Evolutionary conservation across 1,140 invertebrate species (phyloP).

Genomic region (Elymnias hypermnestra): DNA sequence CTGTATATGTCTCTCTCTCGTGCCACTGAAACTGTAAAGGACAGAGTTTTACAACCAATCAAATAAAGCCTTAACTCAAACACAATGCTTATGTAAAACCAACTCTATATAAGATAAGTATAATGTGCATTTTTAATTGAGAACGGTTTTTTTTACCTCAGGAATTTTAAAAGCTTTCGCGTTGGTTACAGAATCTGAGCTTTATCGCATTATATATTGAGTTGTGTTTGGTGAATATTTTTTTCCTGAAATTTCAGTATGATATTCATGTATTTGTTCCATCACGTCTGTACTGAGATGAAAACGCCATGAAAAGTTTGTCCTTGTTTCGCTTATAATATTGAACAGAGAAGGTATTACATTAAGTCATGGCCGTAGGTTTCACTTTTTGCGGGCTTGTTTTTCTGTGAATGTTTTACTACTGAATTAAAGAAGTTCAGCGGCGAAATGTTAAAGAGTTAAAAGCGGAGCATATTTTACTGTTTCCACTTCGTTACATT

Average conservation of each 20-base stretch:
- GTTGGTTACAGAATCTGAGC: constrained; percentile 45
- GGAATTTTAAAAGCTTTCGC: constrained; percentile 62
- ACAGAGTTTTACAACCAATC: constrained; percentile 29
- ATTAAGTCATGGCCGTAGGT: constrained; percentile 44
- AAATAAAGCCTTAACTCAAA: constrained; percentile 32
- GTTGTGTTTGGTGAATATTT: constrained; percentile 38
- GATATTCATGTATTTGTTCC: constrained; percentile 71
- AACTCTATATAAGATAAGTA: constrained; percentile 23
- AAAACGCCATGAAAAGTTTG: constrained; percentile 64
- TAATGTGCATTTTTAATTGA: constrained; percentile 37
- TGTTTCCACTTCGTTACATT: constrained; percentile 1
- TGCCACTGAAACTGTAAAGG: constrained; percentile 50
- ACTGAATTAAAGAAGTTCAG: constrained; percentile 1
- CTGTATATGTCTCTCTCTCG: constrained; percentile 38
- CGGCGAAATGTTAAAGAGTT: constrained; percentile 5
- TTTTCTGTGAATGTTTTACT: constrained; percentile 16
- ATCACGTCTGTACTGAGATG: constrained; percentile 63
- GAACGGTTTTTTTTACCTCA: constrained; percentile 46
- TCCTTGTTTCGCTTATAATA: constrained; percentile 47
- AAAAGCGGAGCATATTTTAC: constrained; percentile 3
- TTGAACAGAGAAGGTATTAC: constrained; percentile 45
- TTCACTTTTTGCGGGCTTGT: constrained; percentile 17
- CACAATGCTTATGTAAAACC: constrained; percentile 7
- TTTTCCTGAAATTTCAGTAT: constrained; percentile 55
- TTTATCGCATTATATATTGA: constrained; percentile 36